Conservation (phyloP, 2,797 vertebrate genomes). For the Toxotes lorentzi region DNA sequence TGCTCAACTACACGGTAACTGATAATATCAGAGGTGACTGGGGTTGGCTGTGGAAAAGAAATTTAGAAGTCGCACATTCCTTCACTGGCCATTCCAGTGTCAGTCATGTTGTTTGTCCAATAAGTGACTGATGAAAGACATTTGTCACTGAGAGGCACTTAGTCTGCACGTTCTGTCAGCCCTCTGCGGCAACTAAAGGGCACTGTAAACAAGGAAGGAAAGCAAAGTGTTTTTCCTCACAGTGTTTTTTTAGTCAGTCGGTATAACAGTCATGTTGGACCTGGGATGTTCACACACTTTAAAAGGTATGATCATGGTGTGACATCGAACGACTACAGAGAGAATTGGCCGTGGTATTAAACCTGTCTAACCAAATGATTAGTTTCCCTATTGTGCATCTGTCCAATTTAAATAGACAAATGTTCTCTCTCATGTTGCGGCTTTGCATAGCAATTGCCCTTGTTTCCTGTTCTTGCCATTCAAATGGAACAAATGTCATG, state of each 20-base stretch:
- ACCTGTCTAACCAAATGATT: slow-evolving; percentile 46
- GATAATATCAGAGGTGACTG: slow-evolving; percentile 18
- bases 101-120: slow-evolving; percentile 28
- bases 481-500: background rate
- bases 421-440: slow-evolving; percentile 19
- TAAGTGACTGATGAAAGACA: slow-evolving; percentile 55
- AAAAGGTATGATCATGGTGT: background rate
- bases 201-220: slow-evolving; percentile 9
- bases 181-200: background rate
- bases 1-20: background rate
- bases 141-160: slow-evolving; percentile 45
- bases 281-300: background rate
- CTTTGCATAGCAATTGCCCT: slow-evolving; percentile 47
- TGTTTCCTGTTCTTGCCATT: slow-evolving; percentile 25
- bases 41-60: background rate
- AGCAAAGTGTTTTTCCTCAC: slow-evolving; percentile 21
- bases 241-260: no score
- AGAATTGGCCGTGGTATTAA: slow-evolving; percentile 12
- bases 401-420: slow-evolving; percentile 72
- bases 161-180: slow-evolving; percentile 32
- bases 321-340: background rate
- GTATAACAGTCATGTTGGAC: background rate
- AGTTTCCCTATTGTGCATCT: slow-evolving; percentile 35
- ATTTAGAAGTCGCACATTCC: slow-evolving; percentile 12
- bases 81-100: slow-evolving; percentile 23